phyloP scores from a whole-genome alignment of 2,797 vertebrate species.

The Phataginus tricuspis region DNA sequence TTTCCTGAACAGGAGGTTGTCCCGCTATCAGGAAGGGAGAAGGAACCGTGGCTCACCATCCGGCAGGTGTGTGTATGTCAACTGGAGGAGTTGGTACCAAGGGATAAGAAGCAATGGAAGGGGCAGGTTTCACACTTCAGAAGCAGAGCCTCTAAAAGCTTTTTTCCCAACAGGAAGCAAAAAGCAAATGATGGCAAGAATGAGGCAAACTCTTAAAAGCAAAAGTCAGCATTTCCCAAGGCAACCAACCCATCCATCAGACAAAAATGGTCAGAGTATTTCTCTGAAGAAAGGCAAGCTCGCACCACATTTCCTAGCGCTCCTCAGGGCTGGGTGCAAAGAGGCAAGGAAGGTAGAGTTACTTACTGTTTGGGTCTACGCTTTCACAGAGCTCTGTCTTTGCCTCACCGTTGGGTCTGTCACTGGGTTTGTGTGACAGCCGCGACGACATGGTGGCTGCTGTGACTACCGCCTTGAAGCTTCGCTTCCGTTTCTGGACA shows the following conservation, averaged over 20 bases:
- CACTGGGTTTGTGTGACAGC: slow-evolving; percentile 96
- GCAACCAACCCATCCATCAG: not conserved
- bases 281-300: not conserved
- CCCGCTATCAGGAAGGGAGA: not conserved
- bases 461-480: slow-evolving; percentile 99
- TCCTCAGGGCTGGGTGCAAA: not conserved
- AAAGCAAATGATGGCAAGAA: not conserved
- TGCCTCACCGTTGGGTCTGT: slow-evolving; percentile 98
- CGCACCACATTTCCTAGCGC: not conserved
- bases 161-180: not conserved
- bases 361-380: slow-evolving; percentile 94
- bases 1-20: not conserved
- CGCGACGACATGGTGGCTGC: slow-evolving; percentile 98
- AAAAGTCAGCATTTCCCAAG: not conserved
- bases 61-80: not conserved
- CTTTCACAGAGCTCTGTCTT: slow-evolving; percentile 98
- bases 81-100: not conserved
- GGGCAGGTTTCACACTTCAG: not conserved
- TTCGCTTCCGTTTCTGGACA: slow-evolving; percentile 98
- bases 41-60: not conserved
- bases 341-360: not conserved
- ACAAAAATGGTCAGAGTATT: not conserved
- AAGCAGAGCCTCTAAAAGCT: not conserved
- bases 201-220: not conserved
- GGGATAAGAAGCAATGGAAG: not conserved